Evolutionary conservation across 2,888 invertebrate genomes (phyloP).

Genomic region (Prosopocoilus inquinatus): DNA sequence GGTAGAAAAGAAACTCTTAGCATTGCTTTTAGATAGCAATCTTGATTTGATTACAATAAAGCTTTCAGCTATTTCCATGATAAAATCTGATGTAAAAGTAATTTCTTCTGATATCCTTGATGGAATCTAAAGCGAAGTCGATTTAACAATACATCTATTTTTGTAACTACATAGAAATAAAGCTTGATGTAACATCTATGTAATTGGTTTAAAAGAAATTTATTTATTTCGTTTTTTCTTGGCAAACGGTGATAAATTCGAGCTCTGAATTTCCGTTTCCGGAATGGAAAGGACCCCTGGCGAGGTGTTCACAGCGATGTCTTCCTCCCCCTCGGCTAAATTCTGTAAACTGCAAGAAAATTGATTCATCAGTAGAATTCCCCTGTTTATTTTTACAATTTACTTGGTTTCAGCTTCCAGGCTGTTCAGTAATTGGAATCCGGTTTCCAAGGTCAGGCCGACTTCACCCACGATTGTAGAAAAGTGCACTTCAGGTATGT

Average conservation of each 20-base stretch:
- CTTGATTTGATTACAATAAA: too few species aligned
- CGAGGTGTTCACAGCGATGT: conserved; percentile 30
- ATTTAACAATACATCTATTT: too few species aligned
- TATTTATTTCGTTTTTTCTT: conserved; percentile 36
- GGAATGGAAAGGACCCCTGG: conserved; percentile 29
- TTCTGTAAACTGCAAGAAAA: conserved; percentile 30
- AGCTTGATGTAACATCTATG: too few species aligned
- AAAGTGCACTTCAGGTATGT: conserved; percentile 42
- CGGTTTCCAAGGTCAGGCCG: conserved; percentile 39
- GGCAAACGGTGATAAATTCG: conserved; percentile 30
- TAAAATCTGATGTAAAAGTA: too few species aligned
- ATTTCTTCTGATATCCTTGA: too few species aligned
- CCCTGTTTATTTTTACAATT: background rate
- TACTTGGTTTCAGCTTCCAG: conserved; percentile 43
- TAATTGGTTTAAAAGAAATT: background rate
- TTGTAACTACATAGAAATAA: too few species aligned
- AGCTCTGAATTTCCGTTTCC: conserved; percentile 25
- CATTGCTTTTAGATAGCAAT: too few species aligned
- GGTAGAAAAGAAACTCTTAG: too few species aligned
- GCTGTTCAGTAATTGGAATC: conserved; percentile 43
- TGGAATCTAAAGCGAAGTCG: too few species aligned
- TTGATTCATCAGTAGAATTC: background rate
- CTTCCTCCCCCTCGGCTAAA: conserved; percentile 32
- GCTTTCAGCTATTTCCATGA: too few species aligned
- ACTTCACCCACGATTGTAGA: conserved; percentile 39